Conservation (phyloP, 1,140 invertebrate species). For the Ectropis grisescens region DNA sequence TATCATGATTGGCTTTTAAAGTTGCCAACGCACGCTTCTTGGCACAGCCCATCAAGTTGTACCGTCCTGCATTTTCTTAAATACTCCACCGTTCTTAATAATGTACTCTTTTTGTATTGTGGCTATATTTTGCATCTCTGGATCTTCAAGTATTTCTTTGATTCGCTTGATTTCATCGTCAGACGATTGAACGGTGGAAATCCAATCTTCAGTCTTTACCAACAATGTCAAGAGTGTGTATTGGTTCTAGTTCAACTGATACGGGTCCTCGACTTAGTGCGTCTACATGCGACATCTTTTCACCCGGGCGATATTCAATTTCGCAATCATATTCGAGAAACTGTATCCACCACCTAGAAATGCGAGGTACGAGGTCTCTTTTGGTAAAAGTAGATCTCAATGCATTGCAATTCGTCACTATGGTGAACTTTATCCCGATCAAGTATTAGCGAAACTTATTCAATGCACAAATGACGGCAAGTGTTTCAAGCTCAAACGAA, state of each 20-base stretch:
- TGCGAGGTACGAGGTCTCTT: conserved; percentile 21
- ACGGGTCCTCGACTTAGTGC: conserved; percentile 8
- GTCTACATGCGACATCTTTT: conserved; percentile 13
- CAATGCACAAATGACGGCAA: conserved; percentile 55
- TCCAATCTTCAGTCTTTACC: conserved; percentile 12
- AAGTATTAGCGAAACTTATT: conserved; percentile 57
- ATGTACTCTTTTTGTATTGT: conserved; percentile 23
- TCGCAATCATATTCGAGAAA: conserved; percentile 5
- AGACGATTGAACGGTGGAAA: conserved; percentile 18
- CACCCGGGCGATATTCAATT: conserved; percentile 11
- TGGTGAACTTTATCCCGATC: conserved; percentile 45
- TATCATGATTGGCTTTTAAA: conserved; percentile 32
- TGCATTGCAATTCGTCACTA: conserved; percentile 42
- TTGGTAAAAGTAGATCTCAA: conserved; percentile 19
- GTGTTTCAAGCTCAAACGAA: conserved; percentile 20
- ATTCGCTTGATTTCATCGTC: conserved; percentile 19
- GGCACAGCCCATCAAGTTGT: conserved; percentile 30
- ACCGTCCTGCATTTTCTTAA: conserved; percentile 18
- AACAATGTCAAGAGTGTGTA: conserved; percentile 8
- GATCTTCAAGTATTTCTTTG: conserved; percentile 13
- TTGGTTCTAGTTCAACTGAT: not conserved
- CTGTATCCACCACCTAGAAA: conserved; percentile 13
- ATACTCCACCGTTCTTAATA: conserved; percentile 22
- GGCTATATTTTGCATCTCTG: conserved; percentile 10
- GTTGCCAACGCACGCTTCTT: conserved; percentile 19